phyloP scores from a whole-genome alignment of 64 coral and sea anemone genomes.

The Exaiptasia diaphana region DNA sequence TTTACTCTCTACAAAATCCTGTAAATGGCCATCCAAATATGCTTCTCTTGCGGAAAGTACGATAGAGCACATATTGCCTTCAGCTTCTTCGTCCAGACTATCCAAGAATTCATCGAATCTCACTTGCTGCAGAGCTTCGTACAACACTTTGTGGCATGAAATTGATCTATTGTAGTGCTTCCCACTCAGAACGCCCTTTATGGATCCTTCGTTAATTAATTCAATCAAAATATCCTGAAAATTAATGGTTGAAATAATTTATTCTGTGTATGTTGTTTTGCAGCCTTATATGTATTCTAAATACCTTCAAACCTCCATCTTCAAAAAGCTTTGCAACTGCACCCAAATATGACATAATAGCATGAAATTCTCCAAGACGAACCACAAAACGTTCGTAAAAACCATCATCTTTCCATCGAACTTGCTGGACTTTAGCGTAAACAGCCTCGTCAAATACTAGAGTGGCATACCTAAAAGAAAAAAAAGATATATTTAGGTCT shows the following conservation, averaged over 20 bases:
- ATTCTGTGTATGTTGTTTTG: no score
- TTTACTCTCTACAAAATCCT: slow-evolving; percentile 27
- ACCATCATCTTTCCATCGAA: not conserved
- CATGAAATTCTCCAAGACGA: not conserved
- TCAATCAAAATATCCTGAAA: slow-evolving; percentile 50
- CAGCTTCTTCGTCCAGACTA: slow-evolving; percentile 8
- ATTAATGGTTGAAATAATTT: no score
- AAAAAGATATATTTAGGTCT: no score
- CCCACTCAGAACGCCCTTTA: slow-evolving; percentile 46
- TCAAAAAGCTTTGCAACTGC: not conserved
- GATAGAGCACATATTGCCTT: slow-evolving; percentile 1
- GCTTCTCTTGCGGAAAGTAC: not conserved
- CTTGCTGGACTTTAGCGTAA: no score
- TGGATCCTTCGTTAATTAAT: slow-evolving; percentile 41
- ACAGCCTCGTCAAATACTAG: no score
- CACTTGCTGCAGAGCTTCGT: slow-evolving; percentile 28
- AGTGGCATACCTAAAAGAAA: no score
- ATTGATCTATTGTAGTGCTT: slow-evolving; percentile 55
- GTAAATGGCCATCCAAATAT: slow-evolving; percentile 2
- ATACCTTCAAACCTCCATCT: slow-evolving; percentile 31
- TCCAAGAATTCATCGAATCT: slow-evolving; percentile 47
- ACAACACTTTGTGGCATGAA: slow-evolving; percentile 47
- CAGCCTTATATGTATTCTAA: no score
- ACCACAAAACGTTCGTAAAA: not conserved
- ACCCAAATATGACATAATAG: not conserved